A percentile compares a stretch with the other conserved stretches of the same genome.
These are phyloP conservation scores for Chironex yamaguchii DNA, from an alignment of 30 jellyfish, hydroid and myxozoan genomes.

Conservation along the genomic window DNA sequence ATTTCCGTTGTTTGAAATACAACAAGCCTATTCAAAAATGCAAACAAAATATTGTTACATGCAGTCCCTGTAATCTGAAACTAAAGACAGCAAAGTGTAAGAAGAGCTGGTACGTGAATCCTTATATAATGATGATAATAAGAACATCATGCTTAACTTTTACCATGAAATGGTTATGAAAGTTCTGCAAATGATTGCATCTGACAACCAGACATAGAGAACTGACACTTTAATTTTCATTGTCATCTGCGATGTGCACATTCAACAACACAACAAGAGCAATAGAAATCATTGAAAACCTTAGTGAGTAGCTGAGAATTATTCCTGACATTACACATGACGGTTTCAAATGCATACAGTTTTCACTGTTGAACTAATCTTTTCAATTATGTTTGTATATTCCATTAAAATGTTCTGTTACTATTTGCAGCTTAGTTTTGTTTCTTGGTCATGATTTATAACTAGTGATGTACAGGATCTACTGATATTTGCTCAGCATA, in stretches of 20 bases:
- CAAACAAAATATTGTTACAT: neutral
- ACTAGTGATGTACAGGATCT: too few relatives aligned
- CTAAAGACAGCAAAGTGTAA: neutral
- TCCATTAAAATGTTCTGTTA: neutral
- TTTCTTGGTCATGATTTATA: too few relatives aligned
- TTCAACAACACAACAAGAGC: slow-evolving; percentile 9
- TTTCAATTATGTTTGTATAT: neutral
- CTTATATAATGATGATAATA: neutral
- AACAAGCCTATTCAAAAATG: neutral
- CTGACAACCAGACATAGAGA: neutral
- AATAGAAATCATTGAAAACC: neutral
- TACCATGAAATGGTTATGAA: slow-evolving; percentile 23
- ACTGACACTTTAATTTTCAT: neutral
- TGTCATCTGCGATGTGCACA: slow-evolving; percentile 7
- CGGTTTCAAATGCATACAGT: neutral
- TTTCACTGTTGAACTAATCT: neutral
- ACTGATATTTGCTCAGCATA: too few relatives aligned
- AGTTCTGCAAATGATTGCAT: neutral
- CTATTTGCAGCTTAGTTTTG: too few relatives aligned
- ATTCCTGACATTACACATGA: too few relatives aligned
- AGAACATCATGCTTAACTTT: neutral
- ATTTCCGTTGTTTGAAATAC: neutral
- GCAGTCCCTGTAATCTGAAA: neutral
- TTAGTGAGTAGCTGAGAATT: slow-evolving; percentile 7
- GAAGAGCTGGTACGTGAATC: slow-evolving; percentile 19